A percentile compares a stretch with the other conserved stretches of the same genome.
Conservation (phyloP, 2,797 vertebrate genomes). For the Sebastes flavidus region DNA sequence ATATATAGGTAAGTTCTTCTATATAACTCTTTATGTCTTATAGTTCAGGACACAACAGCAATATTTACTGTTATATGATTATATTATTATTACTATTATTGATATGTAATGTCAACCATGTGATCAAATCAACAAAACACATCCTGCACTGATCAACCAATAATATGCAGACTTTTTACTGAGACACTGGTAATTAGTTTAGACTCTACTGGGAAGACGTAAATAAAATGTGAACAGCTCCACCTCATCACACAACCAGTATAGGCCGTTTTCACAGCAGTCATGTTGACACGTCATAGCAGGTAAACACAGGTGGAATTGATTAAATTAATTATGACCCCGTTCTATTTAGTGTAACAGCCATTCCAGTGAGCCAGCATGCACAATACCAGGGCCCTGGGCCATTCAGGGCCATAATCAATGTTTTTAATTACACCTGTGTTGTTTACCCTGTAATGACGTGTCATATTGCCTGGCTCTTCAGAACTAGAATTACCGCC, state of each 20-base stretch:
- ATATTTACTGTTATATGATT: too few relatives aligned
- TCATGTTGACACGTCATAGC: too few relatives aligned
- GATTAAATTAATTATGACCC: too few relatives aligned
- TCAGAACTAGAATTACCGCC: too few relatives aligned
- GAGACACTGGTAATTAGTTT: neutral
- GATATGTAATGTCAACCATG: neutral
- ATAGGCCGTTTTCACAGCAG: too few relatives aligned
- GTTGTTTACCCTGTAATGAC: too few relatives aligned
- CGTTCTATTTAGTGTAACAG: neutral
- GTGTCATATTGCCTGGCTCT: too few relatives aligned
- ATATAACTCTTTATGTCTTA: neutral
- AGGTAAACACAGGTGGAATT: too few relatives aligned
- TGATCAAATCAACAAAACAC: neutral
- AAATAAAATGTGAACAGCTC: too few relatives aligned
- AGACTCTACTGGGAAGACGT: neutral
- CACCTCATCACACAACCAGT: too few relatives aligned
- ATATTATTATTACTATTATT: too few relatives aligned
- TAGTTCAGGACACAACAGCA: neutral
- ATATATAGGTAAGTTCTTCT: neutral
- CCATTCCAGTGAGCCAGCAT: neutral
- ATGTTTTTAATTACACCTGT: too few relatives aligned
- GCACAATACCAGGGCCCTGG: neutral
- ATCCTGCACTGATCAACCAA: neutral
- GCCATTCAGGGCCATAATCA: neutral
- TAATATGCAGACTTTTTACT: neutral